Evolutionary conservation across 2,797 vertebrate genomes (phyloP).

Genomic region (Epinephelus coioides): DNA sequence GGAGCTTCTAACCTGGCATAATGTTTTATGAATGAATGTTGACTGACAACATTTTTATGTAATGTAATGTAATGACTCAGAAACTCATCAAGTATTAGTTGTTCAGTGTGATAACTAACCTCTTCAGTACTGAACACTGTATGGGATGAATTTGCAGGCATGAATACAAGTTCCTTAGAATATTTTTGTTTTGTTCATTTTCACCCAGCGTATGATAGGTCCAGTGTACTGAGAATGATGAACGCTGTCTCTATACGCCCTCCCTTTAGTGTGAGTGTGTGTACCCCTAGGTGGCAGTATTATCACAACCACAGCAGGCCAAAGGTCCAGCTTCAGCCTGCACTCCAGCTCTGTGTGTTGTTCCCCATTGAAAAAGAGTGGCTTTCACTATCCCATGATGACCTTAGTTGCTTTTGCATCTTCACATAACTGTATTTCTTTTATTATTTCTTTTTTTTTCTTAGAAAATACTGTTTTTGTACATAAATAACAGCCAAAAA

Average conservation of each 20-base stretch:
- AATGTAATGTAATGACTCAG: not conserved
- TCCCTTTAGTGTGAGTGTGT: not conserved
- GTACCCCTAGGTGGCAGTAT: constrained; percentile 65
- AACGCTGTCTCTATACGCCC: not conserved
- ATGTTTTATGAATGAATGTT: not conserved
- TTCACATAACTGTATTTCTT: not conserved
- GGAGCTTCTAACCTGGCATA: not conserved
- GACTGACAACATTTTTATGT: not conserved
- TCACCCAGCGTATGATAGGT: not conserved
- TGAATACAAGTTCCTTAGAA: not conserved
- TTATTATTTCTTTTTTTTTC: not conserved
- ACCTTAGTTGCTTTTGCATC: not conserved
- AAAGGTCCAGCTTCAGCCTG: constrained; percentile 16
- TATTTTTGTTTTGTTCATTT: not conserved
- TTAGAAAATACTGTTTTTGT: not conserved
- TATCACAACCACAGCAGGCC: constrained; percentile 48
- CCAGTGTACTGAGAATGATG: not conserved
- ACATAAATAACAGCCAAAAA: not conserved
- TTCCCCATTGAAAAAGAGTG: not conserved
- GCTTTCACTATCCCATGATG: not conserved
- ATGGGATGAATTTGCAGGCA: not conserved
- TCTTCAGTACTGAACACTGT: not conserved
- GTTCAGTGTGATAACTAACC: not conserved
- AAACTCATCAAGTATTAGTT: not conserved
- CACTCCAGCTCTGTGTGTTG: not conserved